phyloP scores from a whole-genome alignment of 2,113 vertebrate genomes.

The Peromyscus leucopus region DNA sequence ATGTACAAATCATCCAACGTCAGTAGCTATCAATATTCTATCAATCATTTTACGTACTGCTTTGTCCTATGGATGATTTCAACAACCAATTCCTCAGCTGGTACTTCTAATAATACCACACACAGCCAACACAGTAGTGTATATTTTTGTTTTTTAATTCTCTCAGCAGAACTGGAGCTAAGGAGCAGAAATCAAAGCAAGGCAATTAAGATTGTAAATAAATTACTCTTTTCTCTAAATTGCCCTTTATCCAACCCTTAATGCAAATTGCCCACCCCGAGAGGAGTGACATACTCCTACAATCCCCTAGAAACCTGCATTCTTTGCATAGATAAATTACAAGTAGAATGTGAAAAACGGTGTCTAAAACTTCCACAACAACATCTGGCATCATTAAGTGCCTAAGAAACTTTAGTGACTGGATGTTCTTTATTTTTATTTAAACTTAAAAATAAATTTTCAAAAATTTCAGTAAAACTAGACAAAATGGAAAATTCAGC shows the following conservation, averaged over 20 bases:
- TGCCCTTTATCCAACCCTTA: background rate
- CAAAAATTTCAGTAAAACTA: background rate
- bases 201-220: background rate
- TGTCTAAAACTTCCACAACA: background rate
- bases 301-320: background rate
- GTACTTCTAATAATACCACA: background rate
- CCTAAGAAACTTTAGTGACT: constrained; percentile 7
- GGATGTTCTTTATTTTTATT: background rate
- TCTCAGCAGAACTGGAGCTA: constrained; percentile 6
- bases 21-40: background rate
- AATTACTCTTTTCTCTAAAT: background rate
- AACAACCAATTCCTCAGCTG: background rate
- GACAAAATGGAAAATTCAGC: background rate
- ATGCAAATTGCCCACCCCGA: background rate
- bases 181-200: constrained; percentile 47
- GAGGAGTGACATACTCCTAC: background rate
- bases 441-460: constrained; percentile 31
- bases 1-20: background rate
- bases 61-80: background rate
- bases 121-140: background rate
- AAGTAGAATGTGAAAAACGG: background rate
- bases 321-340: background rate
- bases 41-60: background rate
- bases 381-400: background rate
- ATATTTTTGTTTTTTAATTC: background rate